Conservation (phyloP, 2,888 invertebrate species). For the Mantis religiosa region DNA sequence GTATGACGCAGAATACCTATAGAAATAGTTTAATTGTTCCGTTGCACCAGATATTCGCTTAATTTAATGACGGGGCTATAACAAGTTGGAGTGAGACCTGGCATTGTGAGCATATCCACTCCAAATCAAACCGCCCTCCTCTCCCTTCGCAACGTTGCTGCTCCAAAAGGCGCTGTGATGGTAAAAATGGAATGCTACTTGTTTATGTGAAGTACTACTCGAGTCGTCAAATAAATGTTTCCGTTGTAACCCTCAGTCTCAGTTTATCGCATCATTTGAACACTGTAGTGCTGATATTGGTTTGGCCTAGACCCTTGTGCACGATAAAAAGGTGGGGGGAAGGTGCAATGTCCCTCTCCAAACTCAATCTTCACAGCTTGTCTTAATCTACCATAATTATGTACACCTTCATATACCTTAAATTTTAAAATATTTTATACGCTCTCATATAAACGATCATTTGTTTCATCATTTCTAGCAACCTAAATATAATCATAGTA, state of each 20-base stretch:
- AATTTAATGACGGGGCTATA: background rate
- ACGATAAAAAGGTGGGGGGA: background rate
- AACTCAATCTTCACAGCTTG: no score
- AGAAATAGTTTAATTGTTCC: background rate
- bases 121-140: background rate
- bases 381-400: no score
- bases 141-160: background rate
- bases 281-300: background rate
- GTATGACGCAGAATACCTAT: background rate
- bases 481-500: no score
- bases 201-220: background rate
- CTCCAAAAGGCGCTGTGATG: background rate
- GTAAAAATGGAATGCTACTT: background rate
- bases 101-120: background rate
- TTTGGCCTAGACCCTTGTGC: background rate
- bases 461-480: no score
- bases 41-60: background rate
- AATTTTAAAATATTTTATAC: no score
- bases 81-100: background rate
- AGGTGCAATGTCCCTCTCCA: no score
- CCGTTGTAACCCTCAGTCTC: background rate
- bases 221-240: background rate
- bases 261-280: background rate
- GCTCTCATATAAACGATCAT: no score
- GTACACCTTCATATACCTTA: no score